Percentiles rank a stretch among this genome's conserved stretches.
Conservation (phyloP, 2,113 vertebrate species). For the Sarotherodon lohbergeri region DNA sequence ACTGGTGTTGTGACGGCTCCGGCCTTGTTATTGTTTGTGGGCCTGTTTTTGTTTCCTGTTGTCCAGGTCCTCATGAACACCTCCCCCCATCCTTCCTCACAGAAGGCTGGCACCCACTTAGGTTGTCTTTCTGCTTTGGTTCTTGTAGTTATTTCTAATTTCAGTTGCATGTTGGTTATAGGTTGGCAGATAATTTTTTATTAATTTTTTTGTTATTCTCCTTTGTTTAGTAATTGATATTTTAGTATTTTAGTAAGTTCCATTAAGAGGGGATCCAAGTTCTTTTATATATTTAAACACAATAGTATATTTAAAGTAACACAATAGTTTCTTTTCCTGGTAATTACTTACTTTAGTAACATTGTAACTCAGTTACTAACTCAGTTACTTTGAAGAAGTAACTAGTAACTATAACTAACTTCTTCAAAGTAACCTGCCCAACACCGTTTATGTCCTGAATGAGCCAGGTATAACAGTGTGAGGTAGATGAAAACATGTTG, state of each 20-base stretch:
- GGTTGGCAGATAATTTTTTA: neutral
- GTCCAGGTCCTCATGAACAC: neutral
- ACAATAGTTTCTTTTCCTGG: neutral
- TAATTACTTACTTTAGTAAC: neutral
- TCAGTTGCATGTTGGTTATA: neutral
- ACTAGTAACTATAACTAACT: neutral
- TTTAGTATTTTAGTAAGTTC: neutral
- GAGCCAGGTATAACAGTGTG: neutral
- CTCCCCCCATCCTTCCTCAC: neutral
- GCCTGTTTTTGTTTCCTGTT: fast-evolving
- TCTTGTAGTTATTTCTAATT: neutral
- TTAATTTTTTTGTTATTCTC: neutral
- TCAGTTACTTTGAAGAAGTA: neutral
- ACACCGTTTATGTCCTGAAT: fast-evolving
- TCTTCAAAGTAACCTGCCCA: neutral
- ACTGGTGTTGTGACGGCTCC: fast-evolving
- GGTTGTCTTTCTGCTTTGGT: no score
- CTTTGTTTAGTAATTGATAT: neutral
- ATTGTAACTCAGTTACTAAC: neutral
- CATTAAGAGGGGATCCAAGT: neutral
- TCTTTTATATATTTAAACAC: neutral
- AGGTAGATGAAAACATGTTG: neutral
- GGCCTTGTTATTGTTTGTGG: neutral
- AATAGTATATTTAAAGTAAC: neutral
- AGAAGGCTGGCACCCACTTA: neutral